phyloP scores from a whole-genome alignment of 1,140 invertebrate genomes.

The Drosophila takahashii region DNA sequence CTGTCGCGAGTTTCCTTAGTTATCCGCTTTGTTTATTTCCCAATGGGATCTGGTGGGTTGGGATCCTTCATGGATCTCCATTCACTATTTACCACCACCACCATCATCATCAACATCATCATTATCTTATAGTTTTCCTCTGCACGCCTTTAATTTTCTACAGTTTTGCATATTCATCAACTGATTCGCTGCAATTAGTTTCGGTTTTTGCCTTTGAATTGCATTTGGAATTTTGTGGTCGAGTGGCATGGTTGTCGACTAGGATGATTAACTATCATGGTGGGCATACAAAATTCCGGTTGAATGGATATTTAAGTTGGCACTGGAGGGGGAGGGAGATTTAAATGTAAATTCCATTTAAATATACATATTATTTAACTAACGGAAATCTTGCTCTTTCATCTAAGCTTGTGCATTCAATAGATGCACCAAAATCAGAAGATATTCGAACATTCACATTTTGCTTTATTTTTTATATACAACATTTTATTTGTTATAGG shows the following conservation, averaged over 20 bases:
- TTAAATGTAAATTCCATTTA: background rate
- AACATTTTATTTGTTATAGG: too few relatives aligned
- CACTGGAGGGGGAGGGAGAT: background rate
- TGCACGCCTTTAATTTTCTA: constrained; percentile 34
- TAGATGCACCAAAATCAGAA: too few relatives aligned
- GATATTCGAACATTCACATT: too few relatives aligned
- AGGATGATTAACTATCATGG: constrained; percentile 23
- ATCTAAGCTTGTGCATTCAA: background rate
- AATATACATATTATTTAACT: background rate
- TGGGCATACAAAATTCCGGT: constrained; percentile 27
- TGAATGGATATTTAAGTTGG: constrained; percentile 19
- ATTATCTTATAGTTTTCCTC: constrained; percentile 4
- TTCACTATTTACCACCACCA: background rate
- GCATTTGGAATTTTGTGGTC: constrained; percentile 33
- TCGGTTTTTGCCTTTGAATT: constrained; percentile 53
- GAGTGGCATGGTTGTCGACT: constrained; percentile 14
- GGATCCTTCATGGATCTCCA: constrained; percentile 10
- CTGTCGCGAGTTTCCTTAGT: constrained; percentile 19
- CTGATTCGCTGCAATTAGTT: constrained; percentile 53
- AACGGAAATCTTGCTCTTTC: background rate
- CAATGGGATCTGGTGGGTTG: constrained; percentile 7
- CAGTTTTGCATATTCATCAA: constrained; percentile 66
- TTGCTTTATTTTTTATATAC: too few relatives aligned
- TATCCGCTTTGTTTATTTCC: constrained; percentile 34
- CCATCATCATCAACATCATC: constrained; percentile 11